A percentile compares a stretch with the other conserved stretches of the same genome.
Conservation (phyloP, 2,888 invertebrate species). For the Piscicola geometra region DNA sequence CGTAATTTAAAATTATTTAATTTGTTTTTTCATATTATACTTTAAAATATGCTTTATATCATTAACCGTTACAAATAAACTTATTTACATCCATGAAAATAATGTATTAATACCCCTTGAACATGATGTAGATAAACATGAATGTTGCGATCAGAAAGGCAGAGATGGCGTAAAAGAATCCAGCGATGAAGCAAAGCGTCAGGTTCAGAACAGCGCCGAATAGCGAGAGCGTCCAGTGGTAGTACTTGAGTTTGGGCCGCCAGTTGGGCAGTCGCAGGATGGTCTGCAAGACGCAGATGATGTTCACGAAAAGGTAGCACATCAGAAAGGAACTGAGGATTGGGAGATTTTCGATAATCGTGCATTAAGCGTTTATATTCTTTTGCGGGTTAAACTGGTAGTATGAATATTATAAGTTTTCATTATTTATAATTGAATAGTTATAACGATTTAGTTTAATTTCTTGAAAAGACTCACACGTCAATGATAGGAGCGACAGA, state of each 20-base stretch:
- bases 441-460: background rate
- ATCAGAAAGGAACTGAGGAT: constrained; percentile 78
- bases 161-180: constrained; percentile 48
- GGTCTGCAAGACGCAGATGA: constrained; percentile 93
- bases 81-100: no score
- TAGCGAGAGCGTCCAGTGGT: constrained; percentile 70
- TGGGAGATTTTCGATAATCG: no score
- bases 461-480: constrained; percentile 64
- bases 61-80: no score
- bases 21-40: background rate
- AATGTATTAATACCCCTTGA: constrained; percentile 45
- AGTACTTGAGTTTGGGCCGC: constrained; percentile 93
- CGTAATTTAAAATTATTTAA: no score
- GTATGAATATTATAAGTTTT: background rate
- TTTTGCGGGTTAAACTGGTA: no score
- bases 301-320: constrained; percentile 97
- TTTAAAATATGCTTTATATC: no score
- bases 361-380: no score
- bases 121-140: constrained; percentile 48
- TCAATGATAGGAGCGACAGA: constrained; percentile 87
- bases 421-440: background rate
- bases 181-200: constrained; percentile 46
- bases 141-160: constrained; percentile 46
- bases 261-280: constrained; percentile 82
- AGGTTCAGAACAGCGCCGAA: constrained; percentile 47